These are phyloP conservation scores for Synanthedon formicaeformis DNA, from an alignment of 2,888 invertebrate species.

Conservation along the genomic window DNA sequence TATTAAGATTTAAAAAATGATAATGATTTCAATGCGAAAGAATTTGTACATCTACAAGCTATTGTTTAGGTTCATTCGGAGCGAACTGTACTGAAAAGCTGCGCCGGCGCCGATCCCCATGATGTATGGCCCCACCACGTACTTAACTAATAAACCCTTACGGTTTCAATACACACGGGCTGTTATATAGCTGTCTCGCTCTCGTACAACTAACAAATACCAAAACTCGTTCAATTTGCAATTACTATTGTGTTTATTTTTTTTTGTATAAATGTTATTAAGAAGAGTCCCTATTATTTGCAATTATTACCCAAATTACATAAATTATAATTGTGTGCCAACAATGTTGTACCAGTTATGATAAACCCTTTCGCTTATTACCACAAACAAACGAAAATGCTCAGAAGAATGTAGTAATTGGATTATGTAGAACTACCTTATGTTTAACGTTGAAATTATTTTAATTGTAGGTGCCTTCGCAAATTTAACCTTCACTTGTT, in stretches of 20 bases:
- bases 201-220: conserved; percentile 1
- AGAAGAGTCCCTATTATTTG: neutral
- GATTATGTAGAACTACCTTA: neutral
- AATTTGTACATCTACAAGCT: neutral
- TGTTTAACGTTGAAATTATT: neutral
- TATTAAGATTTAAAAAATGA: too few relatives aligned
- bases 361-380: neutral
- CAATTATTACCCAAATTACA: neutral
- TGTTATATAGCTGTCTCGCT: conserved; percentile 39
- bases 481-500: neutral
- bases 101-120: conserved; percentile 53
- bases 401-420: neutral
- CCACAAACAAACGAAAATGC: neutral
- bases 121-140: conserved; percentile 59
- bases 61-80: neutral
- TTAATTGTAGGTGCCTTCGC: neutral
- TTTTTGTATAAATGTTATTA: neutral
- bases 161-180: conserved; percentile 29
- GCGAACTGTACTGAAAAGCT: conserved; percentile 5
- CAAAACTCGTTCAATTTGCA: conserved; percentile 1
- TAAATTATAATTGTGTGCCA: neutral
- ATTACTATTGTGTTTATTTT: conserved; percentile 1
- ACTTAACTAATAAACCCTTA: conserved; percentile 54
- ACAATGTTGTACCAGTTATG: neutral
- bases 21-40: too few relatives aligned